Evolutionary conservation across 1,140 invertebrate species (phyloP), one percentile per base, ranked within the genome.

Genomic region (Drosophila neocordata): DNA sequence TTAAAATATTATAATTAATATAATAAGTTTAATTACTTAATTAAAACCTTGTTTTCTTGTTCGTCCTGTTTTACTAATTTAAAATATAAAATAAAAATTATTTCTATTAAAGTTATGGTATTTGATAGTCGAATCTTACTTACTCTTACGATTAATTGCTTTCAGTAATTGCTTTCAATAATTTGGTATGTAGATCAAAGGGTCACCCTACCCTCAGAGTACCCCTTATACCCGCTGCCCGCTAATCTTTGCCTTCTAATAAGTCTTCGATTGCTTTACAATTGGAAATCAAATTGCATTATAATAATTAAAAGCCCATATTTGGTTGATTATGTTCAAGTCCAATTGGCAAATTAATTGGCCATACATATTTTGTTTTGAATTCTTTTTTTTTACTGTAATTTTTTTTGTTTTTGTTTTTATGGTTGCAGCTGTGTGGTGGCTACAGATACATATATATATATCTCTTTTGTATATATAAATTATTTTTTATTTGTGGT

Each of bases 231-330:
- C n/a, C n/a, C n/a, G n/a, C n/a, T n/a, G n/a, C n/a, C n/a, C n/a
- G n/a, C n/a, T n/a, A 15, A 31, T 1, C 65, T 67, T 60, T 64
- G 63, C 38, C 68, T 72, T 87, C 65, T 82, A 82, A 87, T 88
- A 66, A 82, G 63, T 72, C 78, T 75, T 35, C 66, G 55, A 73
- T 73, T 62, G 74, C 18, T 59, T 52, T 70, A 74, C 83, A 79
- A 84, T 84, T 79, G 69, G 67, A 48, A 20, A 48, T 48, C 41
- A 18, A 31, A 64, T 68, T 62, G 74, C 78, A 79, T 73, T 80
- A 69, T 75, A 67, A 72, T 73, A 88, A 88, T 88, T 88, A 88
- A 88, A 88, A 83, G 76, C 24, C 75, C 83, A 88, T 88, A 88
- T 83, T 88, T 60, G 74, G 67, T 61, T 75, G 66, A 87, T 87